Evolutionary conservation across 2,888 invertebrate species (phyloP).

Genomic region (Troilus luridus): DNA sequence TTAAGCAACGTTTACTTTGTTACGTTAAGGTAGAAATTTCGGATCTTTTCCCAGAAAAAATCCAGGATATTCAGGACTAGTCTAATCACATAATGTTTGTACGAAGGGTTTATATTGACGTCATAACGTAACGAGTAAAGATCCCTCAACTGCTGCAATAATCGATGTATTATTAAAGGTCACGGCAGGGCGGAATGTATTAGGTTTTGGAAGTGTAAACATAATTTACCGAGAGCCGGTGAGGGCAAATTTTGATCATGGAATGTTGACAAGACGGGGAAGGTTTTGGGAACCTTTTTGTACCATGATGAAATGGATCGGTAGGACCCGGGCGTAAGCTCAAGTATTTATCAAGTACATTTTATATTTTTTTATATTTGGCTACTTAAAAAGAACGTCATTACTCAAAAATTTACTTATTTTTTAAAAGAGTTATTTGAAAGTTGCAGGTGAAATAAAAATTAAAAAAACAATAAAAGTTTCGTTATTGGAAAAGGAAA

Average conservation of each 20-base stretch:
- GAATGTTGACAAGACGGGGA: neutral
- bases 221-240: neutral
- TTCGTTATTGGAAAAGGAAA: too few relatives aligned
- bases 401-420: too few relatives aligned
- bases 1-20: too few relatives aligned
- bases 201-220: neutral
- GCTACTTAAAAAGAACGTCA: too few relatives aligned
- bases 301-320: neutral
- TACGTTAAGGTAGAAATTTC: too few relatives aligned
- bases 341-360: too few relatives aligned
- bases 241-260: neutral
- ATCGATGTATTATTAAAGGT: constrained; percentile 16
- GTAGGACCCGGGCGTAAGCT: neutral
- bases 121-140: neutral
- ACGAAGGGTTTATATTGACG: neutral
- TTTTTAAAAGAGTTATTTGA: too few relatives aligned
- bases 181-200: neutral
- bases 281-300: neutral
- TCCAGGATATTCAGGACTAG: too few relatives aligned
- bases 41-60: too few relatives aligned
- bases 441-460: too few relatives aligned
- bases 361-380: too few relatives aligned
- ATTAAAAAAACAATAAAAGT: too few relatives aligned
- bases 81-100: neutral
- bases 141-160: neutral